Conservation (phyloP, 1,140 invertebrate genomes). For the Drosophila micromelanica region DNA sequence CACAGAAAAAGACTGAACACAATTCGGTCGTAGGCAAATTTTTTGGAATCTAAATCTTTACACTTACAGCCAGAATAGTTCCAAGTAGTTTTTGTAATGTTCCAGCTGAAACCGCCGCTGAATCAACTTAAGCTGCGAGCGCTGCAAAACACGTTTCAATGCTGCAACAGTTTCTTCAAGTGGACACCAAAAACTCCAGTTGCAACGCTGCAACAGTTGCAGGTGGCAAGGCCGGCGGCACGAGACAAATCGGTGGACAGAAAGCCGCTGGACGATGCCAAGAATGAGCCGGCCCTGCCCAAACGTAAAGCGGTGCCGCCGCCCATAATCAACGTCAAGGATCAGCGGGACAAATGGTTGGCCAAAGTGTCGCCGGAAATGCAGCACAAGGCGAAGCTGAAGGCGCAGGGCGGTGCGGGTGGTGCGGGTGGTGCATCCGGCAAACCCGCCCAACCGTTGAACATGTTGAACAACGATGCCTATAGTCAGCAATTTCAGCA, state of each 20-base stretch:
- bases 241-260: background rate
- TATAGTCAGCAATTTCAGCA: constrained; percentile 3
- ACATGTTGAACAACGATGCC: background rate
- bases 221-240: background rate
- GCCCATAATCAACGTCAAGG: constrained; percentile 31
- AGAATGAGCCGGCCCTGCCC: background rate
- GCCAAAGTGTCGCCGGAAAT: constrained; percentile 57
- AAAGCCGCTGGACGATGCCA: background rate
- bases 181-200: constrained; percentile 8
- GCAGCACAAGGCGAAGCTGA: constrained; percentile 24
- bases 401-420: background rate
- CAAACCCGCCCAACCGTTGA: background rate
- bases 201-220: constrained; percentile 1
- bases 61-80: constrained; percentile 7
- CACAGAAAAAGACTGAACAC: constrained; percentile 4
- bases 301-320: background rate
- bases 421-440: too few species aligned
- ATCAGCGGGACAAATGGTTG: constrained; percentile 68
- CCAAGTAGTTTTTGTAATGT: constrained; percentile 30
- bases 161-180: constrained; percentile 52
- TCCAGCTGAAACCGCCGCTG: constrained; percentile 6
- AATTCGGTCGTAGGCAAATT: constrained; percentile 13
- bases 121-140: background rate
- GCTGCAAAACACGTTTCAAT: background rate
- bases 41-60: constrained; percentile 26